Conservation (phyloP, 1,140 invertebrate species). For the Drosophila mauritiana region DNA sequence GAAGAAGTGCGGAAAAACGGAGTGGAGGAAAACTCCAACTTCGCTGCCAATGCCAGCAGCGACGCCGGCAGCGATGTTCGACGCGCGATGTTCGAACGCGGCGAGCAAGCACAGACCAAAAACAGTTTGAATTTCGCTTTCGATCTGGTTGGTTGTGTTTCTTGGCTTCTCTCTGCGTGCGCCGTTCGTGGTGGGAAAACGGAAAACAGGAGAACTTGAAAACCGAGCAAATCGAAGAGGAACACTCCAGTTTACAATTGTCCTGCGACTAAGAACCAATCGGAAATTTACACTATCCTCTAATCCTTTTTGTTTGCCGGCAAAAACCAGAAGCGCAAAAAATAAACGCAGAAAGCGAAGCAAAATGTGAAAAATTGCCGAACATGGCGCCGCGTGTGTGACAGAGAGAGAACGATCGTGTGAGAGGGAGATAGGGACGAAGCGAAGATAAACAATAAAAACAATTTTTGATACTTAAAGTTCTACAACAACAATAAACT, state of each 20-base stretch:
- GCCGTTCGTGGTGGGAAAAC: slow-evolving; percentile 22
- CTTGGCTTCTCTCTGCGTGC: slow-evolving; percentile 46
- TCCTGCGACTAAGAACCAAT: neutral
- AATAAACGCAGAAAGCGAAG: slow-evolving; percentile 11
- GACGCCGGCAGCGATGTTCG: neutral
- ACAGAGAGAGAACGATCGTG: slow-evolving; percentile 10
- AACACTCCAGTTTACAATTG: neutral
- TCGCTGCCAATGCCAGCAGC: slow-evolving; percentile 38
- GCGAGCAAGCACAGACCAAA: neutral
- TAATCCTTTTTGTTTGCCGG: slow-evolving; percentile 27
- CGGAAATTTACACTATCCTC: slow-evolving; percentile 2
- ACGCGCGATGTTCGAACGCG: slow-evolving; percentile 12
- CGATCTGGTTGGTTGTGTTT: slow-evolving; percentile 70
- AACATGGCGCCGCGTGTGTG: slow-evolving; percentile 54
- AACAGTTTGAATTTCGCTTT: slow-evolving; percentile 69
- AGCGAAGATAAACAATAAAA: slow-evolving; percentile 31
- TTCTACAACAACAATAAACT: slow-evolving; percentile 37
- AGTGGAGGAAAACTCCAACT: slow-evolving; percentile 22
- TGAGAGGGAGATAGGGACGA: slow-evolving; percentile 5
- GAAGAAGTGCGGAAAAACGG: neutral
- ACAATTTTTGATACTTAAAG: slow-evolving; percentile 44
- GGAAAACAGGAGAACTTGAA: neutral
- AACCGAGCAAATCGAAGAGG: neutral
- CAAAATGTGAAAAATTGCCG: slow-evolving; percentile 52
- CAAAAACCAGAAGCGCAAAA: slow-evolving; percentile 15